Percentiles rank a stretch among this genome's conserved stretches.
phyloP scores from a whole-genome alignment of 2,888 invertebrate species.

The Argynnis bischoffii region DNA sequence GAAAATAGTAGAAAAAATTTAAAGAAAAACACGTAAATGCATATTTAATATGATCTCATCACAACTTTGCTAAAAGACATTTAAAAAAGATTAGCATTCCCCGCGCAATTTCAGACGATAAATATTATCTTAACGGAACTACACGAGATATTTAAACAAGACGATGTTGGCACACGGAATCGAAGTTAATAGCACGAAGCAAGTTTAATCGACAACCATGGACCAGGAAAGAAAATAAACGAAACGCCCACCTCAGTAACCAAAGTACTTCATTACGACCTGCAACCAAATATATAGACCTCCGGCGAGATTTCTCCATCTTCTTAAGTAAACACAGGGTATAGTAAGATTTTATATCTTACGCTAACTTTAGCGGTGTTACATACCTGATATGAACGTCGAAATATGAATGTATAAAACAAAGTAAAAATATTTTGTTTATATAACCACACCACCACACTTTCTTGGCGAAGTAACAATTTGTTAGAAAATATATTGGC shows the following conservation, averaged over 20 bases:
- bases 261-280: slow-evolving; percentile 72
- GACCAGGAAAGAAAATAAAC: slow-evolving; percentile 58
- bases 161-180: slow-evolving; percentile 39
- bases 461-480: slow-evolving; percentile 22
- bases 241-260: slow-evolving; percentile 63
- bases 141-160: slow-evolving; percentile 32
- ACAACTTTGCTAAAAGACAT: background rate
- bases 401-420: slow-evolving; percentile 13
- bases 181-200: slow-evolving; percentile 44
- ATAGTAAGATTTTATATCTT: background rate
- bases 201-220: slow-evolving; percentile 51
- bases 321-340: slow-evolving; percentile 52
- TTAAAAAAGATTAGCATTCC: slow-evolving; percentile 6
- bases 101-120: slow-evolving; percentile 18
- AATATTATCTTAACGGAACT: slow-evolving; percentile 21
- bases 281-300: slow-evolving; percentile 59
- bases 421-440: slow-evolving; percentile 12
- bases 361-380: slow-evolving; percentile 32
- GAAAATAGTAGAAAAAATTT: no score
- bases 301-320: slow-evolving; percentile 57
- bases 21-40: no score
- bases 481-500: slow-evolving; percentile 15
- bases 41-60: no score
- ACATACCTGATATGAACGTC: slow-evolving; percentile 3
- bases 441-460: slow-evolving; percentile 9